Conservation (phyloP, 2,113 vertebrate species). For the Callipepla squamata region DNA sequence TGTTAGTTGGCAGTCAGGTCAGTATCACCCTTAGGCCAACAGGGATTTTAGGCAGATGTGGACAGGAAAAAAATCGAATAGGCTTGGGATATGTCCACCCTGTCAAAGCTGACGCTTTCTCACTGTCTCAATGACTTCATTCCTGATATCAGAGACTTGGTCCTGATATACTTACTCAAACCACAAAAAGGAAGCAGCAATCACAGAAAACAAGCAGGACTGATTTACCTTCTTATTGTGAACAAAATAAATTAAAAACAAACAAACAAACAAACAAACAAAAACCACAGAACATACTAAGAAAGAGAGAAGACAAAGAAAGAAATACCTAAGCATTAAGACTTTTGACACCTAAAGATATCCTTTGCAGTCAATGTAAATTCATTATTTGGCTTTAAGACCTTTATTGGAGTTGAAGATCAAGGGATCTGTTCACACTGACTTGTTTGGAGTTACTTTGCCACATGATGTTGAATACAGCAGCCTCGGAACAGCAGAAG, state of each 20-base stretch:
- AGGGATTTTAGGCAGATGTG: background rate
- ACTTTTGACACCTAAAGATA: background rate
- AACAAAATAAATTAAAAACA: background rate
- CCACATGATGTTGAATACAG: background rate
- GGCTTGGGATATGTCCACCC: background rate
- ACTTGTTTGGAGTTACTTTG: background rate
- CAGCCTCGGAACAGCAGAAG: background rate
- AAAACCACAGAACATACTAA: background rate
- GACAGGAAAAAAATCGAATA: background rate
- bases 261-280: background rate
- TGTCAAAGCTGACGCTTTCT: background rate
- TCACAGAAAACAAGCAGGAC: background rate
- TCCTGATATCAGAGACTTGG: background rate
- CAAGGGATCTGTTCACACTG: background rate
- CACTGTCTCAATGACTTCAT: background rate
- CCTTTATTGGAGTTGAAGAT: background rate
- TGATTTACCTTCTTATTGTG: background rate
- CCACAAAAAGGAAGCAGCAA: background rate
- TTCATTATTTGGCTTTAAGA: background rate
- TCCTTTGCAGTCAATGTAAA: background rate
- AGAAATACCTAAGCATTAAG: background rate
- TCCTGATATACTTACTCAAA: background rate
- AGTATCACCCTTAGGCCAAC: background rate
- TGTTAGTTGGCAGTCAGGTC: background rate
- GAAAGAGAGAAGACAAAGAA: background rate